Base-by-base conservation (phyloP, 2,113 vertebrate genomes). In the Amia ocellicauda region DNA sequence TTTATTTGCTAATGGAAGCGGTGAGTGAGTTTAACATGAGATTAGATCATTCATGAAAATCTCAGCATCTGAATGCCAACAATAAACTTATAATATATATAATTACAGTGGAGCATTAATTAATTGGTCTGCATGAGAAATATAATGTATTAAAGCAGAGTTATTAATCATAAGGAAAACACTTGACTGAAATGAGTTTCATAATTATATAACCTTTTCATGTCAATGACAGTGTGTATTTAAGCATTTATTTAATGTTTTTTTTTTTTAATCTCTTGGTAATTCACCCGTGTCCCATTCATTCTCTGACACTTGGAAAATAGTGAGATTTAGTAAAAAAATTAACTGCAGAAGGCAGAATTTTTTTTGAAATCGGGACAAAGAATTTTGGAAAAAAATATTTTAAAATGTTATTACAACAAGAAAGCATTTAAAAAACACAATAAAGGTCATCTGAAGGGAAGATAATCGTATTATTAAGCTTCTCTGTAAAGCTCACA, bases 81-180 rank as follows among this genome's bases (percentile, higher is more conserved):
- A 82, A 65, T 70, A 68, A 75, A 71, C 68, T 81, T 79, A 69
- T 75, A 75, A 75, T 68, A 76, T 77, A 78, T 36, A 36, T 36
- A 36, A 36, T 84, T 78, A 84, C 71, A 75, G 75, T 75, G 61
- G 73, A 72, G 75, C 85, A 80, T 89, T 90, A 88, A 89, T 86
- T 85, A 84, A 81, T 66, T 77, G 76, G 78, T 78, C 71, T 74
- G 77, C 81, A 85, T 81, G 77, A 79, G 81, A 87, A 85, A 85
- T 78, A 60, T 68, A 60, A 65, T 82, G 83, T 85, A 89, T 89
- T 89, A 85, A 74, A 36, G 31, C 31, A 36, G 31, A 36, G 74
- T 76, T 85, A 88, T 89, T 88, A 84, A 88, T 89, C 88, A 90
- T 71, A 69, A 66, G 66, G 67, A 78, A 76, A 75, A 84, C 82